Base-by-base conservation (phyloP, 2,888 invertebrate genomes). In the Aspidapion aeneum region DNA sequence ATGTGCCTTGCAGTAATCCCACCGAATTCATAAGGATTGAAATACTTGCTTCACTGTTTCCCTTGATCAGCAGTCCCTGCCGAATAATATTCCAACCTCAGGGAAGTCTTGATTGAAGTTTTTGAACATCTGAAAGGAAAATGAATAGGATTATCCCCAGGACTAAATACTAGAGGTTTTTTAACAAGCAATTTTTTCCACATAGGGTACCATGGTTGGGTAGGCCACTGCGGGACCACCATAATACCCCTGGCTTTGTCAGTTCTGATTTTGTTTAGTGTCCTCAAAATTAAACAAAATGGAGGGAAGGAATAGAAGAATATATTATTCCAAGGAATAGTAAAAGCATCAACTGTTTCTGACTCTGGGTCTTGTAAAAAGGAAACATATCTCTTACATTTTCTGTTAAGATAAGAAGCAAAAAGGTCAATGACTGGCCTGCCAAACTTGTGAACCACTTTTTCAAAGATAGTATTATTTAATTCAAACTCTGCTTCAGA, bases 191-290 rank as follows among this genome's bases (percentile, higher is more conserved):
- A 7, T 35, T 35, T 35, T 35, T 12, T 12, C 35, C 35, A 7
- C 5, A 12, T 35, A 35, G 35, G 35, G 3, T 35, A 35, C 35
- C 35, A 35, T 12, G 35, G 35, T 35, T 35, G 5, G 3, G 12
- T 35, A 35, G 35, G 35, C 35, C 12, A 35, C 35, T 35, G 35
- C 12, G 64, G 56, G 1, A 57, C 55, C 16, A 64, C 57, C 12
- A 66, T 49, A 2, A 66, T 63, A 1, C 58, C 3, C 3, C 61
- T 20, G 49, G 61, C 66, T 50, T 63, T 22, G 20, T 74, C 72
- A 70, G 71, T 67, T 7, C 63, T 64, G 50, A 77, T 74, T 65
- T 77, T 76, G 60, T 67, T 61, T 17, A 77, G 52, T 1, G 63
- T 60, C 63, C 65, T 70, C 35, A 73, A 60, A 21, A 76, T 68